Conservation (phyloP, 2,797 vertebrate species). For the Leucoraja ocellata region DNA sequence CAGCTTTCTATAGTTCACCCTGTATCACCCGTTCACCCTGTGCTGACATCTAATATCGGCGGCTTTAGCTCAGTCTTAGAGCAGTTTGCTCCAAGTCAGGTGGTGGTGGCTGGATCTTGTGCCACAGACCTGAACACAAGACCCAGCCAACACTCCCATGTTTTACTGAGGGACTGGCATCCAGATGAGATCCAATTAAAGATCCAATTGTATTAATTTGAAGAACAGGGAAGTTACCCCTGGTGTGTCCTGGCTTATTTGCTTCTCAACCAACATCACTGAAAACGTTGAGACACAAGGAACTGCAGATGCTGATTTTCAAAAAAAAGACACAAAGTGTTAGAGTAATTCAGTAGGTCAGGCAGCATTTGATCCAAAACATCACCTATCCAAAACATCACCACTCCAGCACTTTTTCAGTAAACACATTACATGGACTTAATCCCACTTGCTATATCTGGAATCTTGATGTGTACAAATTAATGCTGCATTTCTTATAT, state of each 20-base stretch:
- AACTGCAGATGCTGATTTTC: too few relatives aligned
- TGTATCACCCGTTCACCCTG: neutral
- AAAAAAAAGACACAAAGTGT: too few relatives aligned
- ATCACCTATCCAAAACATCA: too few relatives aligned
- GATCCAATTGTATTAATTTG: neutral
- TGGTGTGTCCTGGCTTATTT: neutral
- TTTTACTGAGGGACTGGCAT: too few relatives aligned
- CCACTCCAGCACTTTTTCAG: too few relatives aligned
- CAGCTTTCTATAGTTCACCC: neutral
- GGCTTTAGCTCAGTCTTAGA: too few relatives aligned
- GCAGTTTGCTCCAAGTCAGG: neutral
- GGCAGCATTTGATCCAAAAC: too few relatives aligned
- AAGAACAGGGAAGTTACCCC: neutral
- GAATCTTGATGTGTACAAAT: neutral
- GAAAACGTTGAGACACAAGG: too few relatives aligned
- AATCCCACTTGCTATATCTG: neutral
- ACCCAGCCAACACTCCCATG: neutral
- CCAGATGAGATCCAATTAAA: neutral
- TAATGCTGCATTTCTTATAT: neutral
- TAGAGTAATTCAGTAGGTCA: too few relatives aligned
- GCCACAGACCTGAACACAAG: neutral
- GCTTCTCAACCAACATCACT: neutral
- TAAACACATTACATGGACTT: too few relatives aligned
- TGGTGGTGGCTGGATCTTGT: neutral
- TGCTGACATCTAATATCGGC: neutral